Evolutionary conservation across 2,113 vertebrate genomes (phyloP).

Genomic region (Oriolus oriolus): DNA sequence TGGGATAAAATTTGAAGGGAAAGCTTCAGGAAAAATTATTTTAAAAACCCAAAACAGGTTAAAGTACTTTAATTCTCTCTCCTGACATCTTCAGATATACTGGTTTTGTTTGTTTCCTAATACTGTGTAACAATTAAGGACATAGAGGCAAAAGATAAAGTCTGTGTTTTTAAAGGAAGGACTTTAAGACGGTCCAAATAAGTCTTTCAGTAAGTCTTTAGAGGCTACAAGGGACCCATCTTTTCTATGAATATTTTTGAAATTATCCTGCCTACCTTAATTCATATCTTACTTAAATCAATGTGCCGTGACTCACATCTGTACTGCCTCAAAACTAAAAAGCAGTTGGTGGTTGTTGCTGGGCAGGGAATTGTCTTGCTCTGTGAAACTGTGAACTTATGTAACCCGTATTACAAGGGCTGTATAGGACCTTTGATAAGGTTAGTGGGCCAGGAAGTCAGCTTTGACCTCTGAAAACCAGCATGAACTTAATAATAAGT

Average conservation of each 20-base stretch:
- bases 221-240: not conserved
- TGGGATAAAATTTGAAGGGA: not conserved
- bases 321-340: not conserved
- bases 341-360: not conserved
- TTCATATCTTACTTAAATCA: not conserved
- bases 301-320: not conserved
- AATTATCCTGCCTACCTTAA: not conserved
- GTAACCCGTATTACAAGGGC: not conserved
- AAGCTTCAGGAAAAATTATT: not conserved
- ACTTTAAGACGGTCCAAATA: not conserved
- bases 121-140: not conserved
- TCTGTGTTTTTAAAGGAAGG: not conserved
- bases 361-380: not conserved
- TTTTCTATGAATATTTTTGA: not conserved
- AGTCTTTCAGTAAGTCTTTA: not conserved
- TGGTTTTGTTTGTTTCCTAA: not conserved
- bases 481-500: not conserved
- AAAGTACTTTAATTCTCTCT: not conserved
- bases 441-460: not conserved
- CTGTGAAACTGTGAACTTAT: not conserved
- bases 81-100: not conserved
- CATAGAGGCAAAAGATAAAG: not conserved
- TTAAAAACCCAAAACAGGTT: accelerated
- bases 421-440: not conserved
- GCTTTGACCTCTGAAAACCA: not conserved